phyloP scores from a whole-genome alignment of 2,888 invertebrate species.

The Ryuthela nishihirai region DNA sequence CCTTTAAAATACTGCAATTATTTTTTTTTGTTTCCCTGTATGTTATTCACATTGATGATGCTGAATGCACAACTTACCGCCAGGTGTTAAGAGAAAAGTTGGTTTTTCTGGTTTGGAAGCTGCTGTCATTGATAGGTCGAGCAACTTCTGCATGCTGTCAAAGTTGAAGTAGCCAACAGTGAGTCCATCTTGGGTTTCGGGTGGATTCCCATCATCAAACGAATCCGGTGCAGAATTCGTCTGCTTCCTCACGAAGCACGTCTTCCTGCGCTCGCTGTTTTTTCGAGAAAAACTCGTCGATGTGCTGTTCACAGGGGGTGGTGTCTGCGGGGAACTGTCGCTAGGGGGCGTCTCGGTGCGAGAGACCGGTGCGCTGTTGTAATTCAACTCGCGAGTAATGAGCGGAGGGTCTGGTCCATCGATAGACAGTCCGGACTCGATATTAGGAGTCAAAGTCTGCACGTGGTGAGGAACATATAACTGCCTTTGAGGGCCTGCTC shows the following conservation, averaged over 20 bases:
- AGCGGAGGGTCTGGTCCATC: neutral
- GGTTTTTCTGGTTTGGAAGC: slow-evolving; percentile 30
- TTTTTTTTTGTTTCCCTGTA: too few species aligned
- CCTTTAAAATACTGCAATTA: too few species aligned
- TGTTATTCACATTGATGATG: too few species aligned
- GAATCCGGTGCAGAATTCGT: slow-evolving; percentile 52
- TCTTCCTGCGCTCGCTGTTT: slow-evolving; percentile 44
- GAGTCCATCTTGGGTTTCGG: slow-evolving; percentile 2
- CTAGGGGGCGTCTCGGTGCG: slow-evolving; percentile 33
- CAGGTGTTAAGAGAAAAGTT: slow-evolving; percentile 34
- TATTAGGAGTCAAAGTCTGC: slow-evolving; percentile 6
- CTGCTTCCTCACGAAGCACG: slow-evolving; percentile 48
- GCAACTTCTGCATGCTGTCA: slow-evolving; percentile 39
- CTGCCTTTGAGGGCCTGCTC: neutral
- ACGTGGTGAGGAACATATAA: slow-evolving; percentile 15
- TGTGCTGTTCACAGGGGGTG: slow-evolving; percentile 2
- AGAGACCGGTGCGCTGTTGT: slow-evolving; percentile 20
- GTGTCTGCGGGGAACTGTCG: slow-evolving; percentile 6
- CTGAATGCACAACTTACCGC: too few species aligned
- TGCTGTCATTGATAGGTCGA: slow-evolving; percentile 32
- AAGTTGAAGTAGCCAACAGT: slow-evolving; percentile 37
- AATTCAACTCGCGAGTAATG: too few species aligned
- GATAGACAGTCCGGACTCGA: slow-evolving; percentile 1
- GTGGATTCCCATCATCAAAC: slow-evolving; percentile 44
- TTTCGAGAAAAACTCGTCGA: slow-evolving; percentile 12